Conservation (phyloP, 2,113 vertebrate species). For the Sus scrofa region DNA sequence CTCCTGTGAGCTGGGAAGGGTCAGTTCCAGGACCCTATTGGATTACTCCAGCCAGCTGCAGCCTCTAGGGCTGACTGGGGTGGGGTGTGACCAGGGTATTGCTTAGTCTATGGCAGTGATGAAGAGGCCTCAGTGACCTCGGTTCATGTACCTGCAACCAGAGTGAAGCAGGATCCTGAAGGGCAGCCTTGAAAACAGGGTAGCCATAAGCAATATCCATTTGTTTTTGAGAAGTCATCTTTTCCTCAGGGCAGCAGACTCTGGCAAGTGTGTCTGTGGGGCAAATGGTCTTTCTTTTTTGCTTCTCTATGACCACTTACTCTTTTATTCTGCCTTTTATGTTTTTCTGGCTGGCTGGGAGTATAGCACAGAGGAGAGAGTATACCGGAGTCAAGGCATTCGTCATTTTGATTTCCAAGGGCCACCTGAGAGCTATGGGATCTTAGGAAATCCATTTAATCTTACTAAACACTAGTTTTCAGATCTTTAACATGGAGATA, state of each 20-base stretch:
- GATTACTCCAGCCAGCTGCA: background rate
- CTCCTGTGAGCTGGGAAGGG: background rate
- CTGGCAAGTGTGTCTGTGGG: background rate
- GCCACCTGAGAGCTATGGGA: background rate
- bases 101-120: background rate
- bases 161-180: background rate
- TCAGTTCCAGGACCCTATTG: background rate
- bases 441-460: background rate
- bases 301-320: background rate
- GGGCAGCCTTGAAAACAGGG: background rate
- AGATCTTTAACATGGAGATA: constrained; percentile 4
- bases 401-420: background rate
- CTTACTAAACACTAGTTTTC: background rate
- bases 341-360: background rate
- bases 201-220: background rate
- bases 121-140: background rate
- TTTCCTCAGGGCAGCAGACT: background rate
- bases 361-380: background rate
- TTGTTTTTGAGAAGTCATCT: background rate
- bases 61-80: background rate
- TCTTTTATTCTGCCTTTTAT: background rate
- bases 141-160: background rate
- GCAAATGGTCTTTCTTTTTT: background rate
- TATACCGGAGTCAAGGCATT: background rate
- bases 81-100: background rate